Evolutionary conservation across 2,888 invertebrate species (phyloP).

Genomic region (Papilio demoleus): DNA sequence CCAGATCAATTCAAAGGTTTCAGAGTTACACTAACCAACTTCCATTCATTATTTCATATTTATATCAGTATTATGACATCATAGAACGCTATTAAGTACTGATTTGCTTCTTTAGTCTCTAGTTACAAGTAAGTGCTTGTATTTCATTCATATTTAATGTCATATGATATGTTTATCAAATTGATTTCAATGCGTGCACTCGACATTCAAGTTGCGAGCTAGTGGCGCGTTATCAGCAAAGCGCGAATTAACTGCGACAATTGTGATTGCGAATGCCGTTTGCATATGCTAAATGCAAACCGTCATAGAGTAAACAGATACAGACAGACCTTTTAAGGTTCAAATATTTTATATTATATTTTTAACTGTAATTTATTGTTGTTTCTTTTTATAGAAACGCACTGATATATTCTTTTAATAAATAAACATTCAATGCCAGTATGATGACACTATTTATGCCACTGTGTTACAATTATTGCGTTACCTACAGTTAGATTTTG

Average conservation of each 20-base stretch:
- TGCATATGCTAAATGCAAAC: slow-evolving; percentile 54
- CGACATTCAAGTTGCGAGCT: slow-evolving; percentile 51
- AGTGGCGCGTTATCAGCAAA: slow-evolving; percentile 63
- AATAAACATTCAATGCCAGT: too few relatives aligned
- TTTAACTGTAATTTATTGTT: too few relatives aligned
- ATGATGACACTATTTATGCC: too few relatives aligned
- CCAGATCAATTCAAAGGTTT: neutral
- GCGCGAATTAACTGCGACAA: slow-evolving; percentile 79
- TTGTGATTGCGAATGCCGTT: slow-evolving; percentile 72
- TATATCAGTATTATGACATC: neutral
- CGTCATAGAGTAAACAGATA: slow-evolving; percentile 45
- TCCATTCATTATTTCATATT: too few relatives aligned
- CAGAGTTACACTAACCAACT: too few relatives aligned
- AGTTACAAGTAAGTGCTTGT: slow-evolving; percentile 16
- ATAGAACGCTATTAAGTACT: neutral
- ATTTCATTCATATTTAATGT: slow-evolving; percentile 35
- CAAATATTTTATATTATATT: slow-evolving; percentile 10
- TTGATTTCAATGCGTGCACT: slow-evolving; percentile 41
- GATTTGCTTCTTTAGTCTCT: neutral
- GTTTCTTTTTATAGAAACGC: too few relatives aligned
- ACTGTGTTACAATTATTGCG: too few relatives aligned
- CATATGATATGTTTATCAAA: slow-evolving; percentile 36
- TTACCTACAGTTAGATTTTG: too few relatives aligned
- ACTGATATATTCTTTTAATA: too few relatives aligned
- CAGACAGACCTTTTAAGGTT: neutral